Percentiles rank a stretch among this genome's conserved stretches.
Conservation (phyloP, 2,888 invertebrate genomes). For the Caradrina clavipalpis region DNA sequence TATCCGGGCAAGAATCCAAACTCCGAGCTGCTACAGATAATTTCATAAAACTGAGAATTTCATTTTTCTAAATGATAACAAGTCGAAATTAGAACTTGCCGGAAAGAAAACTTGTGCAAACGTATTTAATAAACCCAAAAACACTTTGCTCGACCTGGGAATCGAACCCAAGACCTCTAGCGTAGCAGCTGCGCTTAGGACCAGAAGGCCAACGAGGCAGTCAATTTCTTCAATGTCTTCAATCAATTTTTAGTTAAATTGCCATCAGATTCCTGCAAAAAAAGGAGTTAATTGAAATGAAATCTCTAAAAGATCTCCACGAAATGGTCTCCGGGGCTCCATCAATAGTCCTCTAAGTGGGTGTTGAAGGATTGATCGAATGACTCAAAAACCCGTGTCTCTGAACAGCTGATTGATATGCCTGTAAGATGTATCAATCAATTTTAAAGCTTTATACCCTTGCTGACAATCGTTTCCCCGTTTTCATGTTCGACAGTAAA, state of each 20-base stretch:
- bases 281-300: constrained; percentile 25
- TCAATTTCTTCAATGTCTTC: too few species aligned
- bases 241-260: constrained; percentile 10
- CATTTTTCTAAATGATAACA: too few species aligned
- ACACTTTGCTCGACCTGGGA: too few species aligned
- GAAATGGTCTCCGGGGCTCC: constrained; percentile 16
- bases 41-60: too few species aligned
- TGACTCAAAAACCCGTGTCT: constrained; percentile 33
- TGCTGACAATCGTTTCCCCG: constrained; percentile 9
- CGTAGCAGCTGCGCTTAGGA: too few species aligned
- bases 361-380: constrained; percentile 44
- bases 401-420: constrained; percentile 44
- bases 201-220: too few species aligned
- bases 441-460: background rate
- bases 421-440: constrained; percentile 30
- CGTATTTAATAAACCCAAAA: too few species aligned
- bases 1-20: too few species aligned
- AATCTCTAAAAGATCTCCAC: constrained; percentile 23
- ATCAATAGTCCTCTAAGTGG: constrained; percentile 20
- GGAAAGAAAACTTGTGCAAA: too few species aligned
- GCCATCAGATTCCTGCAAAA: constrained; percentile 12
- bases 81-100: too few species aligned
- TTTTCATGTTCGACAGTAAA: background rate
- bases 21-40: too few species aligned
- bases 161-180: too few species aligned